phyloP scores from a whole-genome alignment of 2,797 vertebrate species.

The Oryzias sinensis region DNA sequence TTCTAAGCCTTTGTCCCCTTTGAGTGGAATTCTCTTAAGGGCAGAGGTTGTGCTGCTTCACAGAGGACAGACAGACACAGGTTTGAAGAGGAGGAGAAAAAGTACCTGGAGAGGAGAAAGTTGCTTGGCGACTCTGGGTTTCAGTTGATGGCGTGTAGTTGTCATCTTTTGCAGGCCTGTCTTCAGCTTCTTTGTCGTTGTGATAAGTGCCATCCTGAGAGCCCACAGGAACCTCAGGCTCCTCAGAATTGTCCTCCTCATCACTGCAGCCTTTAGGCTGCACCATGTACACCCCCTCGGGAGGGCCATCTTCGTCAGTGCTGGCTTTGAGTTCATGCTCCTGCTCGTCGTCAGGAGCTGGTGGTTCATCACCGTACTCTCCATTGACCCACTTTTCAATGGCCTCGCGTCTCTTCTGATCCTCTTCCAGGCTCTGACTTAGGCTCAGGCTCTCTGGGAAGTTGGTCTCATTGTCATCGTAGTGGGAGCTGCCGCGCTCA shows the following conservation, averaged over 20 bases:
- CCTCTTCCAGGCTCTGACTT: conserved; percentile 88
- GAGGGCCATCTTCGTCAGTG: conserved; percentile 81
- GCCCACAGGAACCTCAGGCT: conserved; percentile 65
- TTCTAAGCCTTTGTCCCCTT: conserved; percentile 40
- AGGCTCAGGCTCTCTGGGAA: conserved; percentile 78
- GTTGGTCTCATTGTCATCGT: conserved; percentile 79
- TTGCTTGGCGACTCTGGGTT: conserved; percentile 75
- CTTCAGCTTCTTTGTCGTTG: conserved; percentile 84
- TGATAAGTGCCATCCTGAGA: conserved; percentile 80
- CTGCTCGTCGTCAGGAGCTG: conserved; percentile 61
- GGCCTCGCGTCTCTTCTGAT: conserved; percentile 93
- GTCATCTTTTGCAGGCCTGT: conserved; percentile 80
- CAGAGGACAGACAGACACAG: conserved; percentile 7
- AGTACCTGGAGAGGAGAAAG: conserved; percentile 82
- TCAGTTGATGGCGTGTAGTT: conserved; percentile 75
- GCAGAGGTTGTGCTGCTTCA: conserved; percentile 37
- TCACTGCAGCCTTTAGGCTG: conserved; percentile 97
- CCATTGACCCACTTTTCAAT: conserved; percentile 99
- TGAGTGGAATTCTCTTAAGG: conserved; percentile 45
- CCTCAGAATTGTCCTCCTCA: conserved; percentile 86
- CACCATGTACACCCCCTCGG: conserved; percentile 96
- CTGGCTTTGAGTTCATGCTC: conserved; percentile 70
- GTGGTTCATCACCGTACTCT: conserved; percentile 90
- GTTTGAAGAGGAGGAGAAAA: conserved; percentile 14
- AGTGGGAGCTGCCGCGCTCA: conserved; percentile 80